phyloP scores from a whole-genome alignment of 2,888 invertebrate species.

The Chorisops tibialis region DNA sequence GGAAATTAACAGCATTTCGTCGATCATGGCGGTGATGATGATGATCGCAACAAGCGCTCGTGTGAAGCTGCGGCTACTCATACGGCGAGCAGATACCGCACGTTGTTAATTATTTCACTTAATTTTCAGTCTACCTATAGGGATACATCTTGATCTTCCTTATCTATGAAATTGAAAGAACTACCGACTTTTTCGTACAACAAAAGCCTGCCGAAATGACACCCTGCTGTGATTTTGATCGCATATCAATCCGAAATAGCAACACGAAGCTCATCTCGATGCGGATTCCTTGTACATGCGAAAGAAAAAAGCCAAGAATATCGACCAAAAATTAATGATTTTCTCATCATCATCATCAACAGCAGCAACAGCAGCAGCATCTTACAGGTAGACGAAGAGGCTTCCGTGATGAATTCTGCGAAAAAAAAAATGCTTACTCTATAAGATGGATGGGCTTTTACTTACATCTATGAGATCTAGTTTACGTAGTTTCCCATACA shows the following conservation, averaged over 20 bases:
- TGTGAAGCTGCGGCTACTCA: slow-evolving; percentile 10
- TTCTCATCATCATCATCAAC: slow-evolving; percentile 3
- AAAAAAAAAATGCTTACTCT: too few relatives aligned
- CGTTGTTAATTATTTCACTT: slow-evolving; percentile 1
- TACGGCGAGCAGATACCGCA: not conserved
- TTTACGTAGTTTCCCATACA: not conserved
- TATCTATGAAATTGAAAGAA: slow-evolving; percentile 6
- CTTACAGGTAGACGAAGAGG: too few relatives aligned
- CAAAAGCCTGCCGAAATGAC: slow-evolving; percentile 9
- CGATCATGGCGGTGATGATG: too few relatives aligned
- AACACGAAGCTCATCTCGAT: not conserved
- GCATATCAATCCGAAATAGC: not conserved
- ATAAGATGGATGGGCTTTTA: too few relatives aligned
- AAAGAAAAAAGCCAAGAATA: not conserved
- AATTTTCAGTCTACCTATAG: not conserved
- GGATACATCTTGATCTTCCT: slow-evolving; percentile 16
- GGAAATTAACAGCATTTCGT: too few relatives aligned
- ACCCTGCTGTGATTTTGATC: slow-evolving; percentile 10
- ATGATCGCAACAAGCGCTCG: not conserved
- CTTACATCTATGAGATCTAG: too few relatives aligned
- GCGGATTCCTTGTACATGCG: not conserved
- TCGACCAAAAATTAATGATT: slow-evolving; percentile 13
- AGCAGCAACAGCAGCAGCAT: too few relatives aligned
- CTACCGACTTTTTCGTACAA: slow-evolving; percentile 6
- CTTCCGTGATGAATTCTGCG: too few relatives aligned